Evolutionary conservation across 2,888 invertebrate species (phyloP).

Genomic region (Leptopterna dolabrata): DNA sequence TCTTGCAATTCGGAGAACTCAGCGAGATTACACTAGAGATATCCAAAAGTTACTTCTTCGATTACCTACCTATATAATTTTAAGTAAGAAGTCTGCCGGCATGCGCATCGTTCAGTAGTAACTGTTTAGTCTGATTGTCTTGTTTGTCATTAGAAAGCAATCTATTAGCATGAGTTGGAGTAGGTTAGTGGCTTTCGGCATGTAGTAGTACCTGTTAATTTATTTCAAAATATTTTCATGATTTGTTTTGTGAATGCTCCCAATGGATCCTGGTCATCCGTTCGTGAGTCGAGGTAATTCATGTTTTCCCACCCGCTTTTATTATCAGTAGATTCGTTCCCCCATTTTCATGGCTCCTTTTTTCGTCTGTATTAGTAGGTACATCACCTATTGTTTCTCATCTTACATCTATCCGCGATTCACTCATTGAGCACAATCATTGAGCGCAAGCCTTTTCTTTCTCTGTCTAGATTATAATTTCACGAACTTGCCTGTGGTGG

Average conservation of each 20-base stretch:
- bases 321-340: not conserved
- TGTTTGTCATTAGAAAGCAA: not conserved
- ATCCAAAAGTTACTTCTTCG: not conserved
- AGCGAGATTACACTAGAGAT: too few relatives aligned
- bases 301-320: not conserved
- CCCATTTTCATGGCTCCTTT: too few relatives aligned
- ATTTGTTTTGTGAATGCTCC: conserved; percentile 57
- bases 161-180: not conserved
- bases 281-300: conserved; percentile 59
- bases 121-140: not conserved
- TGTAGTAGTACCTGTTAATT: not conserved
- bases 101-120: not conserved
- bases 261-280: conserved; percentile 59
- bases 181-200: not conserved
- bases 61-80: too few relatives aligned
- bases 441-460: too few relatives aligned
- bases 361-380: too few relatives aligned
- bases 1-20: too few relatives aligned
- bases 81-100: not conserved
- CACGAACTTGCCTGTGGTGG: too few relatives aligned
- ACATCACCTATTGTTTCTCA: too few relatives aligned
- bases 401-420: too few relatives aligned
- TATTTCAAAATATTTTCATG: conserved; percentile 4
- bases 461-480: too few relatives aligned
- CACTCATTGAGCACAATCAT: too few relatives aligned